Conservation (phyloP, 2,888 invertebrate genomes). For the Cephus pulcher region DNA sequence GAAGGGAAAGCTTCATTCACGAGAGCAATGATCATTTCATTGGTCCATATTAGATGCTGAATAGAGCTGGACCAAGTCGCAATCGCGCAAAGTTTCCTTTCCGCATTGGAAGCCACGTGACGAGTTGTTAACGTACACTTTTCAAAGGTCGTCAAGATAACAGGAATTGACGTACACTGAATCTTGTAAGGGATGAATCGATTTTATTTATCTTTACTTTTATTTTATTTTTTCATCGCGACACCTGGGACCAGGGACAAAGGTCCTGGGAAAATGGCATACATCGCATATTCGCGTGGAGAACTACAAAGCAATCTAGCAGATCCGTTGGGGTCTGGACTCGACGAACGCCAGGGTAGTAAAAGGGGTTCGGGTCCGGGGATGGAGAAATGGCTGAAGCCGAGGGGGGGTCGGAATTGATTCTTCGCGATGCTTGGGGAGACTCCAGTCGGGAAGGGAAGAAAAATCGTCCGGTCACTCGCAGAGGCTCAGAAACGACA, state of each 20-base stretch:
- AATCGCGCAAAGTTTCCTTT: neutral
- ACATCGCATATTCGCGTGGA: neutral
- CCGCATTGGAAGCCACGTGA: neutral
- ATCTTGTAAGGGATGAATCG: neutral
- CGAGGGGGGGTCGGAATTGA: neutral
- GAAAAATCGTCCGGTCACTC: neutral
- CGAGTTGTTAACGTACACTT: neutral
- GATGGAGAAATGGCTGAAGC: neutral
- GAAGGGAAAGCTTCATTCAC: conserved; percentile 36
- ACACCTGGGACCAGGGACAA: neutral
- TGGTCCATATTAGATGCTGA: conserved; percentile 51
- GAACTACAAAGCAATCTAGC: neutral
- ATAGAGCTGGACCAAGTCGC: conserved; percentile 28
- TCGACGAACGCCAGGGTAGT: neutral
- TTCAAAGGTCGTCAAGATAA: neutral
- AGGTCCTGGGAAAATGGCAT: neutral
- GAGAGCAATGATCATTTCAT: conserved; percentile 47
- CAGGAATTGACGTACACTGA: neutral
- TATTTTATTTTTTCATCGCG: neutral
- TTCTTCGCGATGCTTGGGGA: neutral
- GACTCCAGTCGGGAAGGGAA: neutral
- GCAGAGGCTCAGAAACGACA: neutral
- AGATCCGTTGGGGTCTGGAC: neutral
- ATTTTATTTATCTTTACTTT: neutral
- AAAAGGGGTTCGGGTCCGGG: neutral